These are phyloP conservation scores for Copsychus sechellarum DNA, from an alignment of 2,113 vertebrate species.

Conservation along the genomic window DNA sequence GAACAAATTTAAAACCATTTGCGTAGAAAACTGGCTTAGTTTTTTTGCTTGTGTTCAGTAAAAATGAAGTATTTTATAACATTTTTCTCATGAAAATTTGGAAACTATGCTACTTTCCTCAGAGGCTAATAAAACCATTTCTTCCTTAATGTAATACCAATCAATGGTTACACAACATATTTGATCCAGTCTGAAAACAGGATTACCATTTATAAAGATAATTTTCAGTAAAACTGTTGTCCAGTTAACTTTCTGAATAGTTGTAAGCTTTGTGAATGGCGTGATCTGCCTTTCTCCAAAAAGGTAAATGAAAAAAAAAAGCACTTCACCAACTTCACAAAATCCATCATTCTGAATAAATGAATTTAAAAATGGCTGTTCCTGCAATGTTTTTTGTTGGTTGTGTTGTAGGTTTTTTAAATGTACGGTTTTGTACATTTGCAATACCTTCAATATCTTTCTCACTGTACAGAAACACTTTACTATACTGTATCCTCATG, in stretches of 20 bases:
- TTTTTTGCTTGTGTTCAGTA: background rate
- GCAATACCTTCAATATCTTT: background rate
- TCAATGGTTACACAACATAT: background rate
- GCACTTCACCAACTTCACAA: background rate
- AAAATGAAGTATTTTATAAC: background rate
- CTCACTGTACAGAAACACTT: background rate
- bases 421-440: background rate
- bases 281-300: background rate
- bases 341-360: background rate
- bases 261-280: background rate
- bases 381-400: background rate
- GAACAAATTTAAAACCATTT: background rate
- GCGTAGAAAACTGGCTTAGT: background rate
- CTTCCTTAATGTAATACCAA: background rate
- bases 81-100: background rate
- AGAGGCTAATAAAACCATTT: background rate
- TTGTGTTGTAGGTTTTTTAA: background rate
- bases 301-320: background rate
- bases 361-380: background rate
- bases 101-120: background rate
- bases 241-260: background rate
- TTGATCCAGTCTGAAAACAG: background rate
- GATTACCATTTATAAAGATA: background rate
- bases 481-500: background rate
- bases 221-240: background rate